Base-by-base conservation (phyloP, 2,888 invertebrate genomes). In the Tiliacea citrago region DNA sequence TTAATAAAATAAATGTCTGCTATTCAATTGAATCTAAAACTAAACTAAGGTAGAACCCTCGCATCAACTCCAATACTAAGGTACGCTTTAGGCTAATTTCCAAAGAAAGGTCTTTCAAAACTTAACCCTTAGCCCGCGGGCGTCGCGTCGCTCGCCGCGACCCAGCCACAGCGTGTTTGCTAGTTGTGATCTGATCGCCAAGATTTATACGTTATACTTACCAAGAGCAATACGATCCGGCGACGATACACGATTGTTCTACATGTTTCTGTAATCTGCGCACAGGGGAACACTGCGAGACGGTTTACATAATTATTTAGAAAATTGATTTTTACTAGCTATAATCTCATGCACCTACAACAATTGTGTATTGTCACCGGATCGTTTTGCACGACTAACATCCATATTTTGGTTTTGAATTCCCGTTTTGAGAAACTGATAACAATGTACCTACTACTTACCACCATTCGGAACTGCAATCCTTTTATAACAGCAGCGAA, bases 221-320 rank as follows among this genome's bases (percentile, higher is more conserved):
- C 72, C 65, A 79, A 83, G 60, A 74, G 80, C 79, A 73, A 77
- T 84, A 77, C 77, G 77, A 81, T 86, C 83, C 85, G 78, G 83
- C 79, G 81, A 81, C 82, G 88, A 90, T 88, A 88, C 83, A 74
- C 71, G 70, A 75, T 82, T 84, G 76, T 80, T 73, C 83, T 84
- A 87, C 87, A 83, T 85, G 82, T 84, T 84, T 86, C 86, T 79
- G 79, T 83, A 85, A 90, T 89, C 86, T 82, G 73, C 68, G 89
- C 61, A 86, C 88, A 88, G 68, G 16, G 68, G 51, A 82, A 81
- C 45, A 67, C 13, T 58, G 79, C 63, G 92, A 90, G 88, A 73
- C 55, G 76, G 42, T 63, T n/a, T 51, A 53, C 9, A 66, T 24
- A 42, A 1, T 18, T 16, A 35, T 53, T 39, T 55, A 10, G 7